Conservation (phyloP, 2,888 invertebrate species). For the Yponomeuta sedellus region DNA sequence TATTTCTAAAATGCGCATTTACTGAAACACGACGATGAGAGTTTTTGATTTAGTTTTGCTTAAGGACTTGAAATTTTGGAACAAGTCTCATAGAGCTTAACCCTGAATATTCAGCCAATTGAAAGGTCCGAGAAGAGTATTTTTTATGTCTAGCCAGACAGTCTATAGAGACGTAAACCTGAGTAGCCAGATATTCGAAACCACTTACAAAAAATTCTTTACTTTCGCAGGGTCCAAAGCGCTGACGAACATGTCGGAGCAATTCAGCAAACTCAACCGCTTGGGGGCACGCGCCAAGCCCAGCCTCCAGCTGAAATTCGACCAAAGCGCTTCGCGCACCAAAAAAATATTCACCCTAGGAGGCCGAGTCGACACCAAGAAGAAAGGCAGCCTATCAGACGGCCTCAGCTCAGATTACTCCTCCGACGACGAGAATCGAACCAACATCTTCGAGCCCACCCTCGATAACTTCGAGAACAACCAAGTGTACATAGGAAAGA, state of each 20-base stretch:
- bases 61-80: too few species aligned
- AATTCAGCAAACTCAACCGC: conserved; percentile 89
- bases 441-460: conserved; percentile 68
- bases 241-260: conserved; percentile 89
- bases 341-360: conserved; percentile 74
- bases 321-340: conserved; percentile 56
- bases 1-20: too few species aligned
- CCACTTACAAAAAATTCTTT: neutral
- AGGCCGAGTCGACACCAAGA: conserved; percentile 24
- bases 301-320: conserved; percentile 67
- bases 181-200: too few species aligned
- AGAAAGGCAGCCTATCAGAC: conserved; percentile 78
- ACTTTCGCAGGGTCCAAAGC: conserved; percentile 85
- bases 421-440: conserved; percentile 71
- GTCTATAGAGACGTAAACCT: too few species aligned
- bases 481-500: conserved; percentile 64
- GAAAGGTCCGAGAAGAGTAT: too few species aligned
- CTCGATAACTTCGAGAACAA: conserved; percentile 69
- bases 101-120: too few species aligned
- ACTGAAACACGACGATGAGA: too few species aligned
- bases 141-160: too few species aligned
- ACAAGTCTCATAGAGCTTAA: too few species aligned
- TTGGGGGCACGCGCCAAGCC: conserved; percentile 77
- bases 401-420: conserved; percentile 76
- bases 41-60: too few species aligned